Evolutionary conservation across 2,888 invertebrate species (phyloP).

Genomic region (Agonopterix subpropinquella): DNA sequence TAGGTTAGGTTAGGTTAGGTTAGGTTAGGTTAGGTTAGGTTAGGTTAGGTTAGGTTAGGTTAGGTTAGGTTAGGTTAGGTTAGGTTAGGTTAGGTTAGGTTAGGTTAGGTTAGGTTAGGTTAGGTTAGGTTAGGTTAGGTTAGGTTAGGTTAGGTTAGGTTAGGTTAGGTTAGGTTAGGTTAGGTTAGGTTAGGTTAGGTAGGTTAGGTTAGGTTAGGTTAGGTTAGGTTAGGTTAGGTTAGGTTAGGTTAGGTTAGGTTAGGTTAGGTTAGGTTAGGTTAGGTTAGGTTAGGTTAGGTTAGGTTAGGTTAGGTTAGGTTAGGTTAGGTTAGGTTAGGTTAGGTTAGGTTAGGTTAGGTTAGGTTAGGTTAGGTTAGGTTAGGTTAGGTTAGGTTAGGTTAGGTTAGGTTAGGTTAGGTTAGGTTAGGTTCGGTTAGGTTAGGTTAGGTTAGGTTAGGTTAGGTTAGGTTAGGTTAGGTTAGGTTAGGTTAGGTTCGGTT

Average conservation of each 20-base stretch:
- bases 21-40: conserved; percentile 12
- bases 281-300: conserved; percentile 8
- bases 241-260: conserved; percentile 7
- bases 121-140: conserved; percentile 6
- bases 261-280: conserved; percentile 5
- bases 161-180: conserved; percentile 7
- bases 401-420: no score
- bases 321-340: conserved; percentile 7
- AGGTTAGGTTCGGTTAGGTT: no score
- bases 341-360: no score
- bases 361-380: no score
- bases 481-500: no score
- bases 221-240: conserved; percentile 8
- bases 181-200: no score
- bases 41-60: conserved; percentile 12
- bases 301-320: conserved; percentile 7
- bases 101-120: conserved; percentile 14
- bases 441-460: no score
- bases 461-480: no score
- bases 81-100: conserved; percentile 14
- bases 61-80: conserved; percentile 10
- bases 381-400: no score
- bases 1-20: no score
- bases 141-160: conserved; percentile 7
- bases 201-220: conserved; percentile 8